phyloP scores from a whole-genome alignment of 2,797 vertebrate species.

The Austrolebias charrua region DNA sequence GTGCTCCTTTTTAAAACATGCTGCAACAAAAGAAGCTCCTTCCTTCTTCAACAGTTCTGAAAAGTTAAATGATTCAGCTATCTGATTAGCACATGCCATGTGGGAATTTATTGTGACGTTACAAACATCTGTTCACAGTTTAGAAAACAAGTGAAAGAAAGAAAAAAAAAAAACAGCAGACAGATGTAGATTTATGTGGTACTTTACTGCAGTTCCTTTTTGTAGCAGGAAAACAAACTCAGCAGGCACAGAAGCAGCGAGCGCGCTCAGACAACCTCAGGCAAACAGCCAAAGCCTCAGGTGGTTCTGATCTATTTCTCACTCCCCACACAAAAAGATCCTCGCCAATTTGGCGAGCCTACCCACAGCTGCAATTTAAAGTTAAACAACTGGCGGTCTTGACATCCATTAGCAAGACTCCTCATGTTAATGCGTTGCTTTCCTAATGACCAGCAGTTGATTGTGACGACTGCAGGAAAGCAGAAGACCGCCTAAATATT shows the following conservation, averaged over 20 bases:
- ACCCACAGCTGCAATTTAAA: conserved; percentile 22
- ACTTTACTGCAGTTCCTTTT: conserved; percentile 17
- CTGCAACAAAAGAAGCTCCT: too few relatives aligned
- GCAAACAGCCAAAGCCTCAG: conserved; percentile 44
- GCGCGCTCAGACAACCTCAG: conserved; percentile 36
- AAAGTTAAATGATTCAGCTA: conserved; percentile 26
- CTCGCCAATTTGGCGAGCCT: conserved; percentile 28
- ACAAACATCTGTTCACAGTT: conserved; percentile 7
- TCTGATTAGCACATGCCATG: conserved; percentile 11
- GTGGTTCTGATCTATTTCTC: conserved; percentile 25
- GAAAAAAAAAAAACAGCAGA: conserved; percentile 7
- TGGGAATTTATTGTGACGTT: conserved; percentile 15
- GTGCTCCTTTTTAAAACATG: too few relatives aligned
- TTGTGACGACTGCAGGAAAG: conserved; percentile 9
- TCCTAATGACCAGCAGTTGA: not conserved
- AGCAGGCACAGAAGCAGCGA: conserved; percentile 23
- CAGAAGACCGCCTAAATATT: conserved; percentile 15
- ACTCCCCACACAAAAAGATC: conserved; percentile 13
- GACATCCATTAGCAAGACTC: conserved; percentile 10
- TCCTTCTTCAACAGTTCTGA: not conserved
- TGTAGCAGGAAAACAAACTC: conserved; percentile 45
- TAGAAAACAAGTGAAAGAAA: conserved; percentile 8
- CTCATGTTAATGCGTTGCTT: not conserved
- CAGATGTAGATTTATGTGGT: conserved; percentile 24
- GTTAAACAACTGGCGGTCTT: conserved; percentile 19